Evolutionary conservation across 2,888 invertebrate species (phyloP).

Genomic region (Orthosia gothica): DNA sequence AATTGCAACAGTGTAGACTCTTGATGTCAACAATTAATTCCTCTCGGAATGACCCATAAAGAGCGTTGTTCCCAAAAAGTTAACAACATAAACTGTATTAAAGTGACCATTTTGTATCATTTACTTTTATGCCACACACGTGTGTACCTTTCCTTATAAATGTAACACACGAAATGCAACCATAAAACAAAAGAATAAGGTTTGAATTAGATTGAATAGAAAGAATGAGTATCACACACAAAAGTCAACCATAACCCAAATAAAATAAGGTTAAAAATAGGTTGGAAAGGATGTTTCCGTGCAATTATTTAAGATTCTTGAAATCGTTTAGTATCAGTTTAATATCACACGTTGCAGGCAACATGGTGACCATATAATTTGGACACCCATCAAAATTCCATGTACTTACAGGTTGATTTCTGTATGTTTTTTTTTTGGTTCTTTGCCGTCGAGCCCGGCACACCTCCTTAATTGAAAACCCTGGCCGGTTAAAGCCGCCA

Average conservation of each 20-base stretch:
- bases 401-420: constrained; percentile 48
- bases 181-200: neutral
- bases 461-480: constrained; percentile 16
- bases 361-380: constrained; percentile 51
- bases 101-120: constrained; percentile 52
- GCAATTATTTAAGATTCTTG: constrained; percentile 62
- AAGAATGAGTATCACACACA: neutral
- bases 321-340: constrained; percentile 63
- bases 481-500: neutral
- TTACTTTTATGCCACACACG: constrained; percentile 57
- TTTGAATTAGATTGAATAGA: constrained; percentile 10
- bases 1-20: constrained; percentile 35
- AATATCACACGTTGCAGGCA: constrained; percentile 57
- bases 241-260: constrained; percentile 21
- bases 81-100: constrained; percentile 51
- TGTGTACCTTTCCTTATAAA: constrained; percentile 35
- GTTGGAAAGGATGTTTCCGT: neutral
- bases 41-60: constrained; percentile 43
- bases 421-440: neutral
- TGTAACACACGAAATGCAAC: constrained; percentile 4
- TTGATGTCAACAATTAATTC: constrained; percentile 36
- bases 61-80: constrained; percentile 42
- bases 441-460: neutral
- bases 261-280: constrained; percentile 6
- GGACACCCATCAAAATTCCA: constrained; percentile 57